Base-by-base conservation (phyloP, 92 coral and sea anemone species). In the Montipora capitata region DNA sequence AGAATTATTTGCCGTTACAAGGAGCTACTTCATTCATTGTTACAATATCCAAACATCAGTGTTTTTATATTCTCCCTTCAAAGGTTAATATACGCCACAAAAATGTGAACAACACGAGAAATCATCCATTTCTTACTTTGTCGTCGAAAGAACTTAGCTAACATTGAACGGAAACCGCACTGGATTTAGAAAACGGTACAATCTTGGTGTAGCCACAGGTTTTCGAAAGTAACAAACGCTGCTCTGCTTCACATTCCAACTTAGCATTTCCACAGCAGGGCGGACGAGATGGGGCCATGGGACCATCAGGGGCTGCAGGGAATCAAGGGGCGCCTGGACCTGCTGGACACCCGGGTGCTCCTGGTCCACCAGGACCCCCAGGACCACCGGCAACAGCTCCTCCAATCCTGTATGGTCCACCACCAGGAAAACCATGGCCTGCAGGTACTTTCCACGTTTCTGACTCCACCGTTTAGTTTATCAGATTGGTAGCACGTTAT, bases 311-410 rank as follows among this genome's bases (percentile, higher is more conserved):
- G 49, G 93, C 91, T 20, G 95, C 90, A 18, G 99, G 97, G 4
- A 88, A 86, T 13, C 91, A 87, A 52, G 90, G 91, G 3, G 91
- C 91, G 38, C 94, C 96, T 9, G 90, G 94, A 62, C 91, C 96
- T 40, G 75, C 75, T 14, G 99, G 99, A 3, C 86, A 80, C 8
- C 94, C 96, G 9, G 99, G 99, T 7, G 80, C 91, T 7, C 92
- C 89, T 10, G 99, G 99, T 1, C 94, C 86, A n/a, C 86, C 91
- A 3, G 97, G 99, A 17, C 96, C 96, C 27, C 85, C 94, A 11
- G 99, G 98, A 45, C 80, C 91, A 2, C 94, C 94, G 40, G 96
- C 94, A 42, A 78, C 91, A 5, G 96, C 95, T 9, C 96, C 96
- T 7, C 94, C 93, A 13, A 95, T 93, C 14, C 92, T 86, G 3